Evolutionary conservation across 2,888 invertebrate genomes (phyloP), one percentile per base, ranked within the genome.

Genomic region (Aplocera efformata): DNA sequence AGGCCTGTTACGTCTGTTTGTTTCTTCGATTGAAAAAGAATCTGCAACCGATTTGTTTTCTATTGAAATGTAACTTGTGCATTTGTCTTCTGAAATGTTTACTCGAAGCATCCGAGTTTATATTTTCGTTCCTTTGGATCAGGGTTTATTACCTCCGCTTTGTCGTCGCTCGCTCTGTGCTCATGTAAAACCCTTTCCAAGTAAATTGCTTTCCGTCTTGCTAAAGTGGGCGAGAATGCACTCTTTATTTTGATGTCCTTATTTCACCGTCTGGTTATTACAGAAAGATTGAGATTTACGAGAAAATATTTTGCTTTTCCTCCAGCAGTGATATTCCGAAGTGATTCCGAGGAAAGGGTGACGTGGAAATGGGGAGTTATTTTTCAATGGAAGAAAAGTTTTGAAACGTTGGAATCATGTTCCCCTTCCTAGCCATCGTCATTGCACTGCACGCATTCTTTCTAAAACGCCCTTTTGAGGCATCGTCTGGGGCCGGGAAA

Each of bases 381-480:
- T 70, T 69, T 67, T 60, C 60, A 70, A 63, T 65, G 60, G 51
- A 54, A 59, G 36, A 29, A 36, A 40, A 40, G 60, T 43, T 48
- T 49, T 42, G 42, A 62, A 67, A 67, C 63, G 67, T 64, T 61
- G 60, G 64, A 60, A 63, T 56, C 50, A 63, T 67, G 57, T 5
- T 65, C 71, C 73, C 40, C 7, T n/a, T 1, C 6, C 74, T 67
- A 58, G 58, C 56, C 58, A 65, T 64, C 63, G 57, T 54, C 63
- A 35, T 30, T 32, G 39, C 44, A 35, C 22, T 47, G 72, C 67
- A 68, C 70, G 67, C 71, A 72, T 75, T 79, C 76, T 79, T 60
- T 71, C 67, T 69, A 71, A 70, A 81, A 77, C 73, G 72, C 74
- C 77, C 79, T 76, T 79, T 82, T 72, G 79, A 79, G 80, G 79